Conservation (phyloP, 2,888 invertebrate genomes). For the Caradrina kadenii region DNA sequence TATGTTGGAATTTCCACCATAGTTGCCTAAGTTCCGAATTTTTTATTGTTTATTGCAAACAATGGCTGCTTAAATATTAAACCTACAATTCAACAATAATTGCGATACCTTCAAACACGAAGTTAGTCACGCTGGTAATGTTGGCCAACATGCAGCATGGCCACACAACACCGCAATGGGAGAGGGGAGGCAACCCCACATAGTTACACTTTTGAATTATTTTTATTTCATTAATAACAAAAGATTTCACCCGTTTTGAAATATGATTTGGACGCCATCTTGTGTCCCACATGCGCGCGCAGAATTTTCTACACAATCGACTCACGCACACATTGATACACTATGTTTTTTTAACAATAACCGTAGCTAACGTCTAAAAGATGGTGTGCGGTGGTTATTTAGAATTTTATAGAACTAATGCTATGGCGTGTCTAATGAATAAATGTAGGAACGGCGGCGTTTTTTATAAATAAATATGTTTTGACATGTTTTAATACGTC, state of each 20-base stretch:
- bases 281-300: slow-evolving; percentile 75
- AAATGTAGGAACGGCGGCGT: slow-evolving; percentile 64
- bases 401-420: slow-evolving; percentile 64
- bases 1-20: not conserved
- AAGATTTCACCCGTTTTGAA: slow-evolving; percentile 89
- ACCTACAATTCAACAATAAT: slow-evolving; percentile 60
- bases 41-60: not conserved
- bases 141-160: slow-evolving; percentile 81
- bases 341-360: slow-evolving; percentile 71
- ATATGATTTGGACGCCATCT: slow-evolving; percentile 90
- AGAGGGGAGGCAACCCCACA: slow-evolving; percentile 72
- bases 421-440: slow-evolving; percentile 72
- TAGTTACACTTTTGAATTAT: slow-evolving; percentile 84
- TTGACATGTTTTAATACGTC: slow-evolving; percentile 77
- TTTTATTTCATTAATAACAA: slow-evolving; percentile 89
- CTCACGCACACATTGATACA: slow-evolving; percentile 63
- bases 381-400: slow-evolving; percentile 67
- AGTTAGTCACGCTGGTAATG: slow-evolving; percentile 85
- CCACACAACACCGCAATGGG: slow-evolving; percentile 63
- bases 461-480: slow-evolving; percentile 71
- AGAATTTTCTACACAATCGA: slow-evolving; percentile 62
- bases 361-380: slow-evolving; percentile 78
- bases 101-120: slow-evolving; percentile 54
- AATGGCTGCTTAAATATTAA: slow-evolving; percentile 51
- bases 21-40: not conserved